Conservation (phyloP, 2,113 vertebrate genomes). For the Amphiprion ocellaris region DNA sequence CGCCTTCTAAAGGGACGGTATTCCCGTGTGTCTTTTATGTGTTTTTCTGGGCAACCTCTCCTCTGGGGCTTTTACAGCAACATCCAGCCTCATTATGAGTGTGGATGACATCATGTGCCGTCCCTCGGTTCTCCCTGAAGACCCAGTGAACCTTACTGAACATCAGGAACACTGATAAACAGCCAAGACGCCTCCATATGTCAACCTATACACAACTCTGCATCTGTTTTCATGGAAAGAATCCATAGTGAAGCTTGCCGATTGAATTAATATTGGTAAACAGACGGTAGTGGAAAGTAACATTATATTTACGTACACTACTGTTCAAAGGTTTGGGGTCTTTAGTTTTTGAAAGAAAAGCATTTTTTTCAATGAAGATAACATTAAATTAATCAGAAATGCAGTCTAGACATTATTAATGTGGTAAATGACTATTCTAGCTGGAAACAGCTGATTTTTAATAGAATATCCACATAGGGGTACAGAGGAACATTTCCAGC, state of each 20-base stretch:
- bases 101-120: slow-evolving; percentile 51
- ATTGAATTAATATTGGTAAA: no score
- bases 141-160: slow-evolving; percentile 1
- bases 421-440: no score
- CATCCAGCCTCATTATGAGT: slow-evolving; percentile 60
- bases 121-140: slow-evolving; percentile 40
- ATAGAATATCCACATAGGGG: no score
- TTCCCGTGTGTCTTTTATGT: slow-evolving; percentile 31
- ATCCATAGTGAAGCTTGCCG: neutral
- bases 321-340: no score
- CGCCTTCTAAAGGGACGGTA: slow-evolving; percentile 38
- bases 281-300: no score
- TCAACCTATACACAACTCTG: neutral
- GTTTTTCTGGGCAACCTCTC: slow-evolving; percentile 18
- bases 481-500: no score
- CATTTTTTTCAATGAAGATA: no score
- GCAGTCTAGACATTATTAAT: no score
- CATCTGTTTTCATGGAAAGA: slow-evolving; percentile 23
- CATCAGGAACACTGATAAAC: slow-evolving; percentile 18
- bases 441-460: no score
- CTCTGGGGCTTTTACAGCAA: slow-evolving; percentile 43
- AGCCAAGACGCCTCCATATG: neutral
- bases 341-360: no score
- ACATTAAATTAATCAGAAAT: no score
- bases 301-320: no score